Base-by-base conservation (phyloP, 2,888 invertebrate species). In the Unio delphinus region DNA sequence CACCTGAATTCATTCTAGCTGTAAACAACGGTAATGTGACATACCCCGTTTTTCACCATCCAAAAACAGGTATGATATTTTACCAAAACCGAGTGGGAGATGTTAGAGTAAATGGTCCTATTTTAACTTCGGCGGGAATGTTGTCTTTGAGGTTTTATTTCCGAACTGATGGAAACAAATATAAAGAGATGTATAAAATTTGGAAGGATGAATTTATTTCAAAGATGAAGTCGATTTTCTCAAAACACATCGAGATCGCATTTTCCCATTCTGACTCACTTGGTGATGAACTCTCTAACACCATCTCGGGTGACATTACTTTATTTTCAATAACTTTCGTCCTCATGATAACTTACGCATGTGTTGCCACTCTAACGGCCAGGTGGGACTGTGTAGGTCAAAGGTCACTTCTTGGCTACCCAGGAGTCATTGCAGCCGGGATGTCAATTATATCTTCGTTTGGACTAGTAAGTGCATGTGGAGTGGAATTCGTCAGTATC, bases 401-500 rank as follows among this genome's bases (percentile, higher is more conserved):
- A 15, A 66, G 79, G 26, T 72, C 72, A 3, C 66, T 72, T 54
- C 71, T 82, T 59, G 78, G 79, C 1, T 73, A 68, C 30, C 77
- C 74, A 17, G 83, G 83, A 15, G 78, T 82, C 23, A 30, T 79
- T 18, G 78, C 81, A 11, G 80, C 81, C n/a, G 75, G 69, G 1
- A 68, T 85, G 59, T 80, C 82, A 28, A 83, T 84, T 64, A 57
- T 83, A 66, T 79, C 79, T 4, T 69, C 80, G n/a, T 80, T 84
- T 69, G 84, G 85, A 6, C 70, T 85, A 11, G 69, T 81, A 26
- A 74, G 77, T 28, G 58, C 76, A 28, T 74, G 76, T 60, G 82
- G 83, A 4, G 66, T 82, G 30, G 65, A 74, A 8, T 81, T 81
- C 64, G 85, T 85, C 68, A 80, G 82, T 68, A 79, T 84, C 56